These are phyloP conservation scores for Phalloptychus januarius DNA, from an alignment of 2,797 vertebrate genomes.

Conservation along the genomic window DNA sequence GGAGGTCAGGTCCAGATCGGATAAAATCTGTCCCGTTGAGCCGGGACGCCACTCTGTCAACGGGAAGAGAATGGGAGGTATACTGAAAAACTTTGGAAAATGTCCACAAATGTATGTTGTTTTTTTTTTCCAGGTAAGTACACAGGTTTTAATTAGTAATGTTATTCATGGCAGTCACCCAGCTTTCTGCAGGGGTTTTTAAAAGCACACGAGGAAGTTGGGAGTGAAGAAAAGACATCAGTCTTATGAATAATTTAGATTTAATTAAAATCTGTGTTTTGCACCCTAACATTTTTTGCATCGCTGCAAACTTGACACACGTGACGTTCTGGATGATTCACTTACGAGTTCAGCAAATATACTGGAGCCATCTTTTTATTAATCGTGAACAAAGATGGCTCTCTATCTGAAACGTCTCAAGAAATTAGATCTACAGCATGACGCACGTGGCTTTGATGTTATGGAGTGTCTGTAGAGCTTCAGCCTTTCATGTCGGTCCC, in stretches of 20 bases:
- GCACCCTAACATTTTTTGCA: constrained; percentile 27
- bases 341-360: constrained; percentile 47
- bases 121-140: background rate
- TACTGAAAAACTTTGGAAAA: background rate
- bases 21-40: constrained; percentile 95
- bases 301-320: constrained; percentile 42
- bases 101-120: background rate
- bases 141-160: constrained; percentile 22
- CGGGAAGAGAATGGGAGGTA: constrained; percentile 8
- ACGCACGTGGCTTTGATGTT: constrained; percentile 72
- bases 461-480: constrained; percentile 60
- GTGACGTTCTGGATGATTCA: constrained; percentile 35
- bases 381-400: constrained; percentile 56
- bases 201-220: constrained; percentile 29
- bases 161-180: background rate
- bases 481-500: constrained; percentile 69
- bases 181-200: constrained; percentile 15
- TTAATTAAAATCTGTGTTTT: constrained; percentile 43
- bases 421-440: constrained; percentile 58
- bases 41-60: constrained; percentile 94
- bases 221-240: constrained; percentile 27
- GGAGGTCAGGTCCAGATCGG: constrained; percentile 96
- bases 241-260: constrained; percentile 45
- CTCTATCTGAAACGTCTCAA: constrained; percentile 71
- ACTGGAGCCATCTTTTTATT: constrained; percentile 53